Percentiles rank a stretch among this genome's conserved stretches.
Conservation (phyloP, 2,888 invertebrate genomes). For the Hoplodrina ambigua region DNA sequence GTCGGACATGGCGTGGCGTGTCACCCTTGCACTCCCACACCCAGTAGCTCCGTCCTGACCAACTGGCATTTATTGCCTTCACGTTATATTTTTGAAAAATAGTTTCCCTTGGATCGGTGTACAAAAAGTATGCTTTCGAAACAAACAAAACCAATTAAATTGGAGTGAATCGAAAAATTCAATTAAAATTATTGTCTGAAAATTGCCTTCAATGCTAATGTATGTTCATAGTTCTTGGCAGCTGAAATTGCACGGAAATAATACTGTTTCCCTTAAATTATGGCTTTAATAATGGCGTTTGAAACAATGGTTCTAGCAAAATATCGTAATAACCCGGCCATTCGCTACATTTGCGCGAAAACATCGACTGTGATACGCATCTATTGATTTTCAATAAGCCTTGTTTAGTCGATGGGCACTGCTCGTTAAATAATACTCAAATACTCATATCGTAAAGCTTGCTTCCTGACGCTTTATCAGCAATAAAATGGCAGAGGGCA, state of each 20-base stretch:
- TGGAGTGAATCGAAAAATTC: slow-evolving; percentile 32
- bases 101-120: slow-evolving; percentile 19
- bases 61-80: slow-evolving; percentile 60
- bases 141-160: slow-evolving; percentile 14
- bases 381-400: slow-evolving; percentile 65
- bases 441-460: not conserved
- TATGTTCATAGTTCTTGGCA: slow-evolving; percentile 38
- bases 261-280: slow-evolving; percentile 22
- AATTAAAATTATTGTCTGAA: slow-evolving; percentile 20
- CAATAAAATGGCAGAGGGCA: not conserved
- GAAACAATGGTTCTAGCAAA: slow-evolving; percentile 24
- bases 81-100: slow-evolving; percentile 34
- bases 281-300: slow-evolving; percentile 27
- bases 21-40: slow-evolving; percentile 52
- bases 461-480: not conserved
- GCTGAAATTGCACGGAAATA: slow-evolving; percentile 10
- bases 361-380: slow-evolving; percentile 55
- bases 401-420: slow-evolving; percentile 41
- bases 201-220: slow-evolving; percentile 29
- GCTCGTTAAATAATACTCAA: slow-evolving; percentile 21
- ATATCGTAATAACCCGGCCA: slow-evolving; percentile 16
- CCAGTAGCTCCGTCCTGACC: slow-evolving; percentile 1
- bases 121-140: slow-evolving; percentile 9
- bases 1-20: slow-evolving; percentile 67
- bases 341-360: slow-evolving; percentile 48